These are phyloP conservation scores for Enoplosus armatus DNA, from an alignment of 2,797 vertebrate species.

Conservation along the genomic window DNA sequence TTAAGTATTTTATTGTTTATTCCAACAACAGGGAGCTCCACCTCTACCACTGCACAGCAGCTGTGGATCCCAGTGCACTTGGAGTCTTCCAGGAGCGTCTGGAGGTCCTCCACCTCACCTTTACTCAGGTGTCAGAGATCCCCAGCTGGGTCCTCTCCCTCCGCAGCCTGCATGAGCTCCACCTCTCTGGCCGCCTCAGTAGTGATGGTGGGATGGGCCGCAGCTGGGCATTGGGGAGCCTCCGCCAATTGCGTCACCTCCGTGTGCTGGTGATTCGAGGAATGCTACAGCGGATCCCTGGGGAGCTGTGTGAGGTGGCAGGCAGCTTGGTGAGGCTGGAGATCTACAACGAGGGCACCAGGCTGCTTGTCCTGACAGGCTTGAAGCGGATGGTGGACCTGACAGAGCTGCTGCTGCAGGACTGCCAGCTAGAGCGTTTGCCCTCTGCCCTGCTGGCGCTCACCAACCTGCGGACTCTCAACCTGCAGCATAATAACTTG, in stretches of 20 bases:
- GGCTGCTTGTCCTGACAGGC: constrained; percentile 80
- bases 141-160: constrained; percentile 85
- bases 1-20: not conserved
- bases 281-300: constrained; percentile 80
- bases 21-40: constrained; percentile 82
- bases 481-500: constrained; percentile 84
- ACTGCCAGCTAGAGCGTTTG: constrained; percentile 85
- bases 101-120: constrained; percentile 84
- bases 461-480: constrained; percentile 76
- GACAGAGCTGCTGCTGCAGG: constrained; percentile 81
- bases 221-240: constrained; percentile 79
- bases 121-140: constrained; percentile 82
- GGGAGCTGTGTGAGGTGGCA: constrained; percentile 82
- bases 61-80: constrained; percentile 81
- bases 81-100: constrained; percentile 81
- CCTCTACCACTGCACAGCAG: constrained; percentile 82
- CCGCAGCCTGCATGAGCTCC: constrained; percentile 83
- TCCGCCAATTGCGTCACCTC: constrained; percentile 81
- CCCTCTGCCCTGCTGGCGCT: constrained; percentile 81
- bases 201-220: constrained; percentile 79
- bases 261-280: constrained; percentile 79
- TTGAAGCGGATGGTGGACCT: constrained; percentile 80
- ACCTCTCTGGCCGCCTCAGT: constrained; percentile 81
- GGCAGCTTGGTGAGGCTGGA: constrained; percentile 80
- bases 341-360: constrained; percentile 84